Evolutionary conservation across 2,113 vertebrate genomes (phyloP).

Genomic region (Tretioscincus oriximinensis): DNA sequence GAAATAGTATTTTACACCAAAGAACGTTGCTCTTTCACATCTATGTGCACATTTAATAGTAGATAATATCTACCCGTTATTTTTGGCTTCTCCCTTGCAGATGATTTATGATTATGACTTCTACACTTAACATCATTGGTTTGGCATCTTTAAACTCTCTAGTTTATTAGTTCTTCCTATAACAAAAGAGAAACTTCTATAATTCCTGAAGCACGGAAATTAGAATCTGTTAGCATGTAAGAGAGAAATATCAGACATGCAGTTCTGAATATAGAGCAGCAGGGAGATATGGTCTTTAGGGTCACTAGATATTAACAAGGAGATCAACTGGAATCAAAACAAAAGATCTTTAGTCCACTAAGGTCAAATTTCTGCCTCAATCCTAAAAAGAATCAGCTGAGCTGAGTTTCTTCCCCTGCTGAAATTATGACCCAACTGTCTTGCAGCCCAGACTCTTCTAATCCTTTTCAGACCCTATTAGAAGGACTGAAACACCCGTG

Average conservation of each 20-base stretch:
- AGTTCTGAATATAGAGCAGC: not conserved
- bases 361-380: not conserved
- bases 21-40: too few species aligned
- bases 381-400: not conserved
- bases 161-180: not conserved
- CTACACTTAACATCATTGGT: too few species aligned
- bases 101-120: too few species aligned
- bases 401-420: too few species aligned
- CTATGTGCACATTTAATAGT: too few species aligned
- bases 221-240: not conserved
- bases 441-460: not conserved
- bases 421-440: not conserved
- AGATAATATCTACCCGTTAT: too few species aligned
- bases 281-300: not conserved
- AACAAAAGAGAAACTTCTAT: not conserved
- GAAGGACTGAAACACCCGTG: not conserved
- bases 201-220: not conserved
- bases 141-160: not conserved
- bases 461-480: not conserved
- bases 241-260: not conserved
- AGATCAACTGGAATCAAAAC: not conserved
- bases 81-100: too few species aligned
- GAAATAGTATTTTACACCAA: too few species aligned
- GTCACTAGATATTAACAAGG: not conserved
- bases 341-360: not conserved